Percentiles rank a stretch among this genome's conserved stretches.
These are phyloP conservation scores for Styela plicata DNA, from an alignment of 23 tunicate genomes.

Conservation along the genomic window DNA sequence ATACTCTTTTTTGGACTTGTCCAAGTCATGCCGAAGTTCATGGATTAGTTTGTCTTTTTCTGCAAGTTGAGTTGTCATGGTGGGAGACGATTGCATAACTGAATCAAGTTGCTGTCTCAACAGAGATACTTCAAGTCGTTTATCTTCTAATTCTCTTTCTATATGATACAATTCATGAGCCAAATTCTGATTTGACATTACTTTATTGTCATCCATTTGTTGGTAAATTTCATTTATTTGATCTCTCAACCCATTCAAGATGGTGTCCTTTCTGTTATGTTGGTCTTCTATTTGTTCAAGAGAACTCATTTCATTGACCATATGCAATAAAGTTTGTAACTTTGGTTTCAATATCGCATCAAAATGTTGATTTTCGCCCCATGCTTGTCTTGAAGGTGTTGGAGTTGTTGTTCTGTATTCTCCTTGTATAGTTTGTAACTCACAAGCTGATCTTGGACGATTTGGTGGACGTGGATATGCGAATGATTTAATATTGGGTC, in stretches of 20 bases:
- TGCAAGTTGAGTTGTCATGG: constrained; percentile 62
- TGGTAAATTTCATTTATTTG: constrained; percentile 45
- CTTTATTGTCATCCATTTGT: constrained; percentile 7
- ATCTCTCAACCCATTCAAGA: constrained; percentile 47
- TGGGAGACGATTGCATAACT: constrained; percentile 41
- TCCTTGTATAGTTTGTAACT: constrained; percentile 5
- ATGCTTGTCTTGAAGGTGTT: background rate
- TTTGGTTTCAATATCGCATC: constrained; percentile 27
- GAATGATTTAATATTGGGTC: constrained; percentile 1
- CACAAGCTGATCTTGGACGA: constrained; percentile 26
- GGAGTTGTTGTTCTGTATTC: background rate
- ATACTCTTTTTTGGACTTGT: constrained; percentile 51
- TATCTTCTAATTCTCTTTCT: constrained; percentile 50
- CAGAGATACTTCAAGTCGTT: constrained; percentile 46
- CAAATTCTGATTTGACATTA: constrained; percentile 33
- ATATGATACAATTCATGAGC: constrained; percentile 52
- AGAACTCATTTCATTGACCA: constrained; percentile 76
- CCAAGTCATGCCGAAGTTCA: constrained; percentile 53
- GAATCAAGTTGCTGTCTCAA: constrained; percentile 54
- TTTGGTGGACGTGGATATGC: constrained; percentile 19
- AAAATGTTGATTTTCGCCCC: constrained; percentile 5
- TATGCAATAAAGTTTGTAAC: constrained; percentile 53
- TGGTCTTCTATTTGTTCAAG: constrained; percentile 40
- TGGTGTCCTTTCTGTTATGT: constrained; percentile 37
- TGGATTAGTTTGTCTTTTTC: constrained; percentile 57